Evolutionary conservation across 1,140 invertebrate genomes (phyloP), one percentile per base, ranked within the genome.

Genomic region (Drosophila nigrodunni): DNA sequence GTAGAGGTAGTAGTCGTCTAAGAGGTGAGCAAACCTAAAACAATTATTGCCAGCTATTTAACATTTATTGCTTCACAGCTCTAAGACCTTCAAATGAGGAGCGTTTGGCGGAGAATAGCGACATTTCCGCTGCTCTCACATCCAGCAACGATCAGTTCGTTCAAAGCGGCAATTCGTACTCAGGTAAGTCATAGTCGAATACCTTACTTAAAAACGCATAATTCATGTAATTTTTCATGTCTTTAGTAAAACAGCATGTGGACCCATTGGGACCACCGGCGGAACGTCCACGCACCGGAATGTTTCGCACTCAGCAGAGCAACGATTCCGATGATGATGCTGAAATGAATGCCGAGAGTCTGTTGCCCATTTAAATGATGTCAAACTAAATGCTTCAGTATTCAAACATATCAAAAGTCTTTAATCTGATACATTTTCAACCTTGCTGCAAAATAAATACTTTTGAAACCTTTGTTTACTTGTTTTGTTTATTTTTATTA

Each of bases 321-420:
- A 96, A 96, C 59, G 96, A 97, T 64, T 96, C 97, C 74, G 97
- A 97, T 10, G 96, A 96, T 21, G 96, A 97, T 74, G 77, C 77
- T 0, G 96, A 97, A 92, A 93, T 98, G 43, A 93, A 97, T 15
- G 96, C 96, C 7, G 96, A 97, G 77, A 97, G 97, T 91, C 93
- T 98, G 43, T 92, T 98, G 82, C 97, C 97, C n/a, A 90, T 92
- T 54, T 92, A 78, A 74, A 34, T 15, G 2, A 39, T 25, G 30
- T 43, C 44, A 9, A 46, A 25, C n/a, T 25, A 30, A 30, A 5
- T 30, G 6, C 25, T 30, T 25, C 6, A 30, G 6, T 30, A 5
- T 30, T 5, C 25, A 30, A 30, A 30, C 18, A 21, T 21, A 21
- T 21, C 18, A 21, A 2, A 21, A 2, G 18, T 1, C 25, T 30